Evolutionary conservation across 1,140 invertebrate genomes (phyloP).

Genomic region (Drosophila kohkoa): DNA sequence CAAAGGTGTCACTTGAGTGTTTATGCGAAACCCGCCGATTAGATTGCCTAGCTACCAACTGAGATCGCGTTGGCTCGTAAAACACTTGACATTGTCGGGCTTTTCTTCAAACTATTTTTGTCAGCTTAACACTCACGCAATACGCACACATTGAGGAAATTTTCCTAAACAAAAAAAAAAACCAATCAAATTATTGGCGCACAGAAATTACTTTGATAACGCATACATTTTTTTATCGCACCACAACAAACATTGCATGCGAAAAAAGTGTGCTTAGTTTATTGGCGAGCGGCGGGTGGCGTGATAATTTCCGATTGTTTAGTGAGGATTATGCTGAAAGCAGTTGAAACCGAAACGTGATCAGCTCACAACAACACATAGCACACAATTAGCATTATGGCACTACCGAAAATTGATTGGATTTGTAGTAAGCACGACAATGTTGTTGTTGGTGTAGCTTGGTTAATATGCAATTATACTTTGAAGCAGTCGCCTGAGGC

Average conservation of each 20-base stretch:
- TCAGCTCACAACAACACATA: not conserved
- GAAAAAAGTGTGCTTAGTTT: constrained; percentile 9
- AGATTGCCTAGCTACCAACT: not conserved
- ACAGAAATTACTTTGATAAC: constrained; percentile 28
- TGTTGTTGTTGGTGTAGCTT: not conserved
- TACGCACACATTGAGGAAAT: not conserved
- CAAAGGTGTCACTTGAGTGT: not conserved
- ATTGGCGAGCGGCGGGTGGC: constrained; percentile 32
- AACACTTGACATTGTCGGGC: not conserved
- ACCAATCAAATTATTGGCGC: constrained; percentile 40
- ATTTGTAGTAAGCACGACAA: constrained; percentile 3
- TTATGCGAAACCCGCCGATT: not conserved
- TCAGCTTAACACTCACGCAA: not conserved
- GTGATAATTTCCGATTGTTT: constrained; percentile 31
- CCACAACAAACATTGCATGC: constrained; percentile 1
- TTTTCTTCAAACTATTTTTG: not conserved
- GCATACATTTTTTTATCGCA: constrained; percentile 12
- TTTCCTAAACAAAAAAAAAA: constrained; percentile 1
- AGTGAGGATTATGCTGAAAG: not conserved
- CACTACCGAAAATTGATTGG: not conserved
- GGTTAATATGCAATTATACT: constrained; percentile 38
- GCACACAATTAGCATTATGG: constrained; percentile 18
- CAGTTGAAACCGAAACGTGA: not conserved
- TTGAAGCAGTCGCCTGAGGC: constrained; percentile 43
- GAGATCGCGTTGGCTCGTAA: not conserved